phyloP scores from a whole-genome alignment of 2,888 invertebrate species.

The Gryllus longicercus region DNA sequence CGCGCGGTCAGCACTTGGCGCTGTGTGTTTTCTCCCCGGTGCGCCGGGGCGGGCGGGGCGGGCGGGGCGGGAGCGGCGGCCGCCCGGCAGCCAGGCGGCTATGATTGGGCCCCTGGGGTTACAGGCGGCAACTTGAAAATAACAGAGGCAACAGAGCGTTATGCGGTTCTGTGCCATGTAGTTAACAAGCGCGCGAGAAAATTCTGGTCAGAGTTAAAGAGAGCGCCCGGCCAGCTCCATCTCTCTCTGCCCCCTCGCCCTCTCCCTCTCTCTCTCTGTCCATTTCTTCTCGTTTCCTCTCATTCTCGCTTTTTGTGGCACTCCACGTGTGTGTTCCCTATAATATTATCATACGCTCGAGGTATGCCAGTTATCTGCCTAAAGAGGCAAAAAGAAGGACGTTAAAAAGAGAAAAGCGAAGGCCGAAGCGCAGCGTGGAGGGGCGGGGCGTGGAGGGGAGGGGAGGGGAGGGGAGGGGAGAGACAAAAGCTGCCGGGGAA shows the following conservation, averaged over 20 bases:
- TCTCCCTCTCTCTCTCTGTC: no score
- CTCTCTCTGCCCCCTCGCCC: no score
- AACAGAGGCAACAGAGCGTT: slow-evolving; percentile 27
- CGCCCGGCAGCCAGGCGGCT: neutral
- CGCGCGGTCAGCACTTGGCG: no score
- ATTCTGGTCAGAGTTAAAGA: slow-evolving; percentile 19
- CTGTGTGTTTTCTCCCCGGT: no score
- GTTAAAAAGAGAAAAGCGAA: neutral
- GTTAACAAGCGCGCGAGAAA: slow-evolving; percentile 30
- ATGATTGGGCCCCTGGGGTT: slow-evolving; percentile 25
- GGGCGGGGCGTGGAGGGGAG: neutral
- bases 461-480: no score
- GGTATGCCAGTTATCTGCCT: slow-evolving; percentile 26
- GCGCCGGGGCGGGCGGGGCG: no score
- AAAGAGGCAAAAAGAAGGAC: slow-evolving; percentile 26
- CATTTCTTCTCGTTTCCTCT: neutral
- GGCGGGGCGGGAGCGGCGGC: neutral
- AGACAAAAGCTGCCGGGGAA: no score
- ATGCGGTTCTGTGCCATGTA: slow-evolving; percentile 26
- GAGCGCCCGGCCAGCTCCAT: no score
- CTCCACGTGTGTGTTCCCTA: slow-evolving; percentile 28
- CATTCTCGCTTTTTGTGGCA: neutral
- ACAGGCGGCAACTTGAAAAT: slow-evolving; percentile 28
- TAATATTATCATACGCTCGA: slow-evolving; percentile 23
- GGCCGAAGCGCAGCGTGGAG: neutral